Conservation (phyloP, 2,113 vertebrate species). For the Pristiophorus japonicus region DNA sequence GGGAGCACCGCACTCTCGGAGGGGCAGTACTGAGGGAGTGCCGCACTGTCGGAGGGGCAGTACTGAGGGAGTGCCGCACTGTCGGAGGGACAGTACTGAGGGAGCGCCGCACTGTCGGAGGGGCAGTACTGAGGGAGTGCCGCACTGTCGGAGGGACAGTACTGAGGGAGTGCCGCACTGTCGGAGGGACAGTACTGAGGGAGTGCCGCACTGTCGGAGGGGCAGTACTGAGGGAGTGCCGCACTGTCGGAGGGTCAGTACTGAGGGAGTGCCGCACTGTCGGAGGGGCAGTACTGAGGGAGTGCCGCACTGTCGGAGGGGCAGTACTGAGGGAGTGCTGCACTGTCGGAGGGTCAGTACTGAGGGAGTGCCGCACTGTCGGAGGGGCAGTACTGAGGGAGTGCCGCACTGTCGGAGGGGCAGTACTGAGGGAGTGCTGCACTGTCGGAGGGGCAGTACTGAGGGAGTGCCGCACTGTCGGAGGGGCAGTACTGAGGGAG, state of each 20-base stretch:
- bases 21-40: neutral
- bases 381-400: neutral
- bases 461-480: neutral
- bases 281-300: neutral
- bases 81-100: neutral
- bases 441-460: neutral
- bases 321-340: neutral
- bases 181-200: neutral
- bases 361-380: neutral
- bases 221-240: neutral
- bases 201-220: neutral
- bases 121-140: neutral
- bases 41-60: neutral
- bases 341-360: neutral
- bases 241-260: neutral
- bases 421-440: neutral
- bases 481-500: neutral
- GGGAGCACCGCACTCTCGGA: neutral
- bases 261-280: neutral
- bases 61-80: neutral
- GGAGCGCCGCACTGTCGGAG: neutral
- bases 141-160: neutral
- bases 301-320: neutral
- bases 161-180: neutral
- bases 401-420: neutral